Evolutionary conservation across 2,888 invertebrate genomes (phyloP), one percentile per base, ranked within the genome.

Genomic region (Griposia aprilina): DNA sequence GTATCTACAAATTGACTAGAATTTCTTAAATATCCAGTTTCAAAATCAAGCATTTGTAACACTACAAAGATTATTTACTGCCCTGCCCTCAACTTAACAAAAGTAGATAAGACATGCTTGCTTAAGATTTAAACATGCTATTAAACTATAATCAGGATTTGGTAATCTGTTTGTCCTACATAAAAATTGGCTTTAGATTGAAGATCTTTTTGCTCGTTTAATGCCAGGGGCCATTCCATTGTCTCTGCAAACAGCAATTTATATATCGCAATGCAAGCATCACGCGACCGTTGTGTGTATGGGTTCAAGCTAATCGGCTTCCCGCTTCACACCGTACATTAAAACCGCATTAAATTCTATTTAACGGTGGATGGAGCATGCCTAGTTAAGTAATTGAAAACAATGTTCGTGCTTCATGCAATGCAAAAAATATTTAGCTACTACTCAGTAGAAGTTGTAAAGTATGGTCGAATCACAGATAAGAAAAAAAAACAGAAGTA

Each of bases 281-380:
- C 92, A 93, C 93, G 92, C 91, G 89, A 93, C 89, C 90, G 90
- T 91, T 91, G 91, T 90, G 87, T 89, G 86, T 90, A 87, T 87
- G 84, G 83, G 83, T 87, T 87, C 86, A 83, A 86, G 91, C 92
- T 93, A 95, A 95, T 94, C 93, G 92, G 90, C 92, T 93, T 90
- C 90, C 92, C 92, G 92, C 90, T 94, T 92, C 92, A 91, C 91
- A 93, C 92, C 93, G 91, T 93, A 93, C 95, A 96, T 96, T 95
- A 95, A 96, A 96, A 95, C 90, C 93, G 93, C 95, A 96, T 96
- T 95, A 95, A 94, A 94, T 93, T 94, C 92, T 93, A 94, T 95
- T 96, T 94, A 94, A 92, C 93, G 90, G 89, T 91, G 88, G 88
- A 93, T 92, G 93, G 91, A 93, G 91, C 91, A 91, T 90, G 92